These are phyloP conservation scores for Cynoglossus semilaevis DNA, from an alignment of 2,113 vertebrate species.

Conservation along the genomic window DNA sequence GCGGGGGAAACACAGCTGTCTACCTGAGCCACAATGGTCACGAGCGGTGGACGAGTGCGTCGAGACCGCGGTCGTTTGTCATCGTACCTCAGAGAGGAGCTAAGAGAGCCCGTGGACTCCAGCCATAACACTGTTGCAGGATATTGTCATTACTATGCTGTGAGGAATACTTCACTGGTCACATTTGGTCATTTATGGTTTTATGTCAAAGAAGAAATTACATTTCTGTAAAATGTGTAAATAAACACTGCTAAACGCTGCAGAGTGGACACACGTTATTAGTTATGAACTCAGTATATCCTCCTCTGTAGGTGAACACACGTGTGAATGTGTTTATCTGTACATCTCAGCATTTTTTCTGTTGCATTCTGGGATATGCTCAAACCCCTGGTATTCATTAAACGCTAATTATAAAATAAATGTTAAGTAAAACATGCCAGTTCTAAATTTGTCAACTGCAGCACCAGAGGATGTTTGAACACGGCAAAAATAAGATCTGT, in stretches of 20 bases:
- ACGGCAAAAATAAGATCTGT: background rate
- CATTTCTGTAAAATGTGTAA: slow-evolving; percentile 12
- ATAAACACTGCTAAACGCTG: background rate
- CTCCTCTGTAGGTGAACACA: background rate
- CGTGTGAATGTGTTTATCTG: background rate
- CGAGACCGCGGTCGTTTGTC: slow-evolving; percentile 10
- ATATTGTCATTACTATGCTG: slow-evolving; percentile 34
- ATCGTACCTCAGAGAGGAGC: slow-evolving; percentile 36
- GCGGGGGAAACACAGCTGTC: slow-evolving; percentile 1
- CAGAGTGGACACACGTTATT: background rate
- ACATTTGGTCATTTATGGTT: slow-evolving; percentile 18
- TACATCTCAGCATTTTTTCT: background rate
- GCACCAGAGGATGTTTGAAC: background rate
- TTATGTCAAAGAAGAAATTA: slow-evolving; percentile 11
- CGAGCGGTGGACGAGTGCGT: slow-evolving; percentile 2
- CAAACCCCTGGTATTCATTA: background rate
- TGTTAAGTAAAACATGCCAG: too few relatives aligned
- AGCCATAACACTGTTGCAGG: slow-evolving; percentile 37
- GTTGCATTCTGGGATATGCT: slow-evolving; percentile 11
- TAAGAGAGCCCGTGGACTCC: slow-evolving; percentile 40
- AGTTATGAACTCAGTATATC: too few relatives aligned
- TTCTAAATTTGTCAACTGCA: background rate
- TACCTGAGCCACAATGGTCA: slow-evolving; percentile 3
- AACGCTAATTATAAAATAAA: background rate
- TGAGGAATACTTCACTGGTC: slow-evolving; percentile 19